Conservation (phyloP, 2,113 vertebrate species). For the Sigmodon hispidus region DNA sequence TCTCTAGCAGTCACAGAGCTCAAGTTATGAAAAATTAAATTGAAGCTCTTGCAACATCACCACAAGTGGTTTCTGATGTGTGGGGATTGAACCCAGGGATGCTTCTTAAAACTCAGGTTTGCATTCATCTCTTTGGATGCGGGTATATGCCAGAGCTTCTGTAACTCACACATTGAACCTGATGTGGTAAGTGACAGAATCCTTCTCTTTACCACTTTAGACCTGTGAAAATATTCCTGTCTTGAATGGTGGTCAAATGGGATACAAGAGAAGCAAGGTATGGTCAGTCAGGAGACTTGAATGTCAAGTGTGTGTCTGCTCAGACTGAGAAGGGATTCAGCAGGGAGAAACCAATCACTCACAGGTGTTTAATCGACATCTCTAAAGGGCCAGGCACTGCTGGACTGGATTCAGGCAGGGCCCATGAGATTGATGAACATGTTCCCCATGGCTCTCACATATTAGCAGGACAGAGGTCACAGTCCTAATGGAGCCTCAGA, state of each 20-base stretch:
- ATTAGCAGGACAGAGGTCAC: accelerated
- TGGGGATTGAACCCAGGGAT: accelerated
- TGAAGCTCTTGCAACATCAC: not conserved
- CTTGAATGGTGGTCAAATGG: accelerated
- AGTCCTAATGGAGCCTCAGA: not conserved
- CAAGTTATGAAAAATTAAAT: not conserved
- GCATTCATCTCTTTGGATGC: not conserved
- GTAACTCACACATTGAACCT: accelerated
- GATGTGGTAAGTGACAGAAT: accelerated
- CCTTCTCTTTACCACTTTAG: accelerated
- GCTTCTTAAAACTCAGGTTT: not conserved
- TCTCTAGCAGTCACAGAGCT: not conserved
- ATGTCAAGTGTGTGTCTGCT: not conserved
- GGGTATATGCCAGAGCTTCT: accelerated
- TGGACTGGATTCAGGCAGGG: not conserved
- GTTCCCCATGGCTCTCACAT: too few relatives aligned
- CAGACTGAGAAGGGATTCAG: too few relatives aligned
- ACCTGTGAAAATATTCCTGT: not conserved
- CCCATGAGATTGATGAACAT: accelerated
- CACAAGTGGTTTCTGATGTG: not conserved
- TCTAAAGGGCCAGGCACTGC: not conserved
- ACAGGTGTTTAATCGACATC: not conserved
- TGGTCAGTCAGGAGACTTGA: not conserved
- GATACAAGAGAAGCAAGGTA: not conserved
- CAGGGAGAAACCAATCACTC: not conserved